These are phyloP conservation scores for Dolichopus griseipennis DNA, from an alignment of 2,888 invertebrate genomes.

Conservation along the genomic window DNA sequence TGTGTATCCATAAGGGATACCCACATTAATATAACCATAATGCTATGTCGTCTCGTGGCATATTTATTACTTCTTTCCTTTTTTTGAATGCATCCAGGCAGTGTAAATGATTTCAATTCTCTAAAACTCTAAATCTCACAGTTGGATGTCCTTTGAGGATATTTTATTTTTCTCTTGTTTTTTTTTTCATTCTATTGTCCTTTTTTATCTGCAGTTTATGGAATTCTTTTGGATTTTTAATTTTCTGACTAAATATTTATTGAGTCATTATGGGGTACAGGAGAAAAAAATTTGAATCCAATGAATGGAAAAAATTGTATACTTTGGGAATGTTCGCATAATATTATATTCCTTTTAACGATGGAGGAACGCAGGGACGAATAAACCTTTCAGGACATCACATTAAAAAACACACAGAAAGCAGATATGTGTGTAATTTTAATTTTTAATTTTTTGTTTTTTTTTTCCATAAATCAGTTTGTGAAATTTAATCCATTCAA, in stretches of 20 bases:
- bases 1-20: too few relatives aligned
- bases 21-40: too few relatives aligned
- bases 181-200: too few relatives aligned
- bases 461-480: slow-evolving; percentile 8
- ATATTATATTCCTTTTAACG: neutral
- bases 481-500: slow-evolving; percentile 10
- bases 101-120: neutral
- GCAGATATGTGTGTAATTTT: neutral
- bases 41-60: too few relatives aligned
- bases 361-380: too few relatives aligned
- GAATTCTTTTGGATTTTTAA: neutral
- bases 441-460: neutral
- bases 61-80: too few relatives aligned
- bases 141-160: slow-evolving; percentile 1
- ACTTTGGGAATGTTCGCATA: neutral
- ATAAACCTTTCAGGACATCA: neutral
- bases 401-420: neutral
- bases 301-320: neutral
- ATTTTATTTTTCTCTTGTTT: neutral
- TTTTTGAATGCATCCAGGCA: neutral
- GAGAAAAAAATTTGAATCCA: neutral
- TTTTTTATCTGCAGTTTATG: too few relatives aligned
- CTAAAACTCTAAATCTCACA: neutral
- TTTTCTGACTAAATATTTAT: slow-evolving; percentile 6
- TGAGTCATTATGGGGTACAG: neutral